Evolutionary conservation across 2,888 invertebrate species (phyloP).

Genomic region (Pyrocoelia pectoralis): DNA sequence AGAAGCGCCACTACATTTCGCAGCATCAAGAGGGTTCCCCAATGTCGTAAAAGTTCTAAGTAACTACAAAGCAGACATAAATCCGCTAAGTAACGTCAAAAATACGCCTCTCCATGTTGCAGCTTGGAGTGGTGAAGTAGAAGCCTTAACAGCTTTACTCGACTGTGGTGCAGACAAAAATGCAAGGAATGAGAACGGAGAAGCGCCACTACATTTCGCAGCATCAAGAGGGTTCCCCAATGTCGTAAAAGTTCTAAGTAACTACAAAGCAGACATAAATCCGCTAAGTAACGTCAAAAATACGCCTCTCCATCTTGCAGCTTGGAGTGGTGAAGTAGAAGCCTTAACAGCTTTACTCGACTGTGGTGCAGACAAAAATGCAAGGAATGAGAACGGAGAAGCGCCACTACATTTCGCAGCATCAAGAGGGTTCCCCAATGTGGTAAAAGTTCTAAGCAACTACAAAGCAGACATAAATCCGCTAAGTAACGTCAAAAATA

Average conservation of each 20-base stretch:
- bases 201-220: not conserved
- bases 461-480: not conserved
- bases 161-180: not conserved
- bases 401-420: not conserved
- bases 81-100: not conserved
- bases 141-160: not conserved
- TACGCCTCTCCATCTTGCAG: not conserved
- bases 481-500: not conserved
- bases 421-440: not conserved
- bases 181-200: not conserved
- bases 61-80: not conserved
- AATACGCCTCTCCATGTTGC: conserved; percentile 4
- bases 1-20: not conserved
- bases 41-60: no score
- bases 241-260: not conserved
- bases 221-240: not conserved
- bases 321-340: not conserved
- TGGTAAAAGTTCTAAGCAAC: not conserved
- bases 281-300: not conserved
- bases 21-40: no score
- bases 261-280: not conserved
- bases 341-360: not conserved
- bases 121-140: not conserved
- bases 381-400: not conserved
- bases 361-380: not conserved